Conservation (phyloP, 2,797 vertebrate genomes). For the Hipposideros larvatus region DNA sequence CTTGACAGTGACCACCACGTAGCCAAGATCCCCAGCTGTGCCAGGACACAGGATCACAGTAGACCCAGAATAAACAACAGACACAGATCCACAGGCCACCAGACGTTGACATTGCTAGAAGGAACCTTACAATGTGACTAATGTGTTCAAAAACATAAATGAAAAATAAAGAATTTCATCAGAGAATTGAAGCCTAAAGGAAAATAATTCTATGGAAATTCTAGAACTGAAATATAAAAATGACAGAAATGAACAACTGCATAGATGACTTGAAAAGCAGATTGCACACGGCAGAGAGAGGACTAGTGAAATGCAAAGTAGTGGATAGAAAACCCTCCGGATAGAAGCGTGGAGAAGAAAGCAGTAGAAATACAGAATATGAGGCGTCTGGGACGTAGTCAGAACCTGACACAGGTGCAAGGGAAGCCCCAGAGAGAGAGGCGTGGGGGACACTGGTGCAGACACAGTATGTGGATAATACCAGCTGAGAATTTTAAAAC, state of each 20-base stretch:
- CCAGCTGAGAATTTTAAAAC: background rate
- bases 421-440: fast-evolving
- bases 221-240: background rate
- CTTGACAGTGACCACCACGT: too few species aligned
- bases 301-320: background rate
- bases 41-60: background rate
- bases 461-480: background rate
- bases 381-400: fast-evolving
- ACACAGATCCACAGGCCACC: background rate
- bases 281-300: background rate
- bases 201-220: background rate
- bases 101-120: background rate
- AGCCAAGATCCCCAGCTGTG: background rate
- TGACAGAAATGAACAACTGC: background rate
- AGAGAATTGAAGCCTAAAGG: background rate
- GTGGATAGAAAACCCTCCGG: background rate
- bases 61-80: background rate
- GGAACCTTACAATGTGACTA: background rate
- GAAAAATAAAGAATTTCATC: background rate
- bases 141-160: background rate
- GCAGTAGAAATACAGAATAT: background rate
- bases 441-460: fast-evolving
- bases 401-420: fast-evolving
- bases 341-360: background rate
- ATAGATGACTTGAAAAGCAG: background rate